Percentiles rank a stretch among this genome's conserved stretches.
Evolutionary conservation across 2,888 invertebrate genomes (phyloP).

Genomic region (Toxonevra muliebris): DNA sequence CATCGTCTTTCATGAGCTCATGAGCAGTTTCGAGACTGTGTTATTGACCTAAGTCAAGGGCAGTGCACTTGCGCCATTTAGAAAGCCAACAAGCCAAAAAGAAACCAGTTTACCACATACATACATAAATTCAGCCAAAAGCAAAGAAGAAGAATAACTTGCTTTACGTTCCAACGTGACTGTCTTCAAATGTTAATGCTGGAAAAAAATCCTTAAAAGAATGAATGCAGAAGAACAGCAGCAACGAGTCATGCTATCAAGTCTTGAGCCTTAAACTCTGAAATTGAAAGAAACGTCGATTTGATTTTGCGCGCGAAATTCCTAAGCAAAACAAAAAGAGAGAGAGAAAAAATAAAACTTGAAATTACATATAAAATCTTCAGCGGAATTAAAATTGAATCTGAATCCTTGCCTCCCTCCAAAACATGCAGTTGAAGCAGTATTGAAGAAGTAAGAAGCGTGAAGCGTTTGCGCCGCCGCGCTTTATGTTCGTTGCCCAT

Average conservation of each 20-base stretch:
- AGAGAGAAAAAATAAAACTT: background rate
- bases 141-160: background rate
- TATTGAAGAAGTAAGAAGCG: too few species aligned
- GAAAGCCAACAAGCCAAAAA: slow-evolving; percentile 30
- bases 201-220: background rate
- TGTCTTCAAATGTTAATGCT: slow-evolving; percentile 30
- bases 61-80: slow-evolving; percentile 54
- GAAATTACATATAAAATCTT: too few species aligned
- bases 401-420: too few species aligned
- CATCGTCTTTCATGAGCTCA: background rate
- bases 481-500: too few species aligned
- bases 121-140: background rate
- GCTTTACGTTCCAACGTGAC: slow-evolving; percentile 32
- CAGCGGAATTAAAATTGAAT: too few species aligned
- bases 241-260: too few species aligned
- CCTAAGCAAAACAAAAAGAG: slow-evolving; percentile 10
- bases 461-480: too few species aligned
- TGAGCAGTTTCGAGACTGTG: slow-evolving; percentile 36
- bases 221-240: too few species aligned
- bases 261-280: too few species aligned
- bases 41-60: slow-evolving; percentile 64
- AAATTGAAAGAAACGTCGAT: too few species aligned
- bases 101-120: too few species aligned
- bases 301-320: slow-evolving; percentile 15
- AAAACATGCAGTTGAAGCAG: too few species aligned